A percentile compares a stretch with the other conserved stretches of the same genome.
Conservation (phyloP, 2,113 vertebrate species). For the Lagenorhynchus albirostris region DNA sequence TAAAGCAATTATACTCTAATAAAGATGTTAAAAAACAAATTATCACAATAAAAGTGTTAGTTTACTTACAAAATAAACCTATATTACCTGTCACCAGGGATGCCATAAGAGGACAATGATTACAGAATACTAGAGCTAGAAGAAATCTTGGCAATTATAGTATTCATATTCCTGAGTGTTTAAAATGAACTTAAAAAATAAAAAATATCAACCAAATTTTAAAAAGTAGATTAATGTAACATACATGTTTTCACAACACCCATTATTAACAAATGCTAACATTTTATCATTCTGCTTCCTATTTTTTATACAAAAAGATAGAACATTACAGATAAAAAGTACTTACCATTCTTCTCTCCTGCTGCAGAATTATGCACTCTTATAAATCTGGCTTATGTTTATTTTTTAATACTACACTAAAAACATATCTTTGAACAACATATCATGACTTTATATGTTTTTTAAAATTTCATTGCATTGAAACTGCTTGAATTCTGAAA, state of each 20-base stretch:
- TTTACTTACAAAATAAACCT: neutral
- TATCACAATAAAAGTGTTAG: neutral
- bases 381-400: neutral
- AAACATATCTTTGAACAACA: neutral
- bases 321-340: neutral
- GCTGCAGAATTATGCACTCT: neutral
- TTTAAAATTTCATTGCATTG: neutral
- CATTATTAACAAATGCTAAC: neutral
- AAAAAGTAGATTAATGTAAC: neutral
- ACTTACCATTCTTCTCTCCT: neutral
- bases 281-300: neutral
- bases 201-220: neutral
- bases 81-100: neutral
- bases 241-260: neutral
- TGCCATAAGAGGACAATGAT: neutral
- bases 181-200: neutral
- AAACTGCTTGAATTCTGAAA: neutral
- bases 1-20: too few species aligned
- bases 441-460: neutral
- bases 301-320: neutral
- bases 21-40: too few species aligned
- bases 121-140: neutral
- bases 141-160: neutral
- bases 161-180: neutral
- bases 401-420: neutral